These are phyloP conservation scores for Cheilosia pagana DNA, from an alignment of 2,888 invertebrate species.

Conservation along the genomic window DNA sequence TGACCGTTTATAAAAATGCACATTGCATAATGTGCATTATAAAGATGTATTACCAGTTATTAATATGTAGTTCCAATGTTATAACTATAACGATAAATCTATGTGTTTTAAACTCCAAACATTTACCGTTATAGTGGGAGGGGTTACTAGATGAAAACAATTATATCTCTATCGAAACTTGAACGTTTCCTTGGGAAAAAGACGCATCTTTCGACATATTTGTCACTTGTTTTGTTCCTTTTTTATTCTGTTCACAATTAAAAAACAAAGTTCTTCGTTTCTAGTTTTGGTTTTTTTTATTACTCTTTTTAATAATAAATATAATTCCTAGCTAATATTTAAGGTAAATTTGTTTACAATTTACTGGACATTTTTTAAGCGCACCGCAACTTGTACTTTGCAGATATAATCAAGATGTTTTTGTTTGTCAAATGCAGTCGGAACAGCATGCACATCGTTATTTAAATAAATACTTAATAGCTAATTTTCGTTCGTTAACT, in stretches of 20 bases:
- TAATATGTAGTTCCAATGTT: no score
- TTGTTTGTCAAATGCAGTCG: conserved; percentile 37
- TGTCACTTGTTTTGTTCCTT: no score
- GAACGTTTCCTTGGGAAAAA: no score
- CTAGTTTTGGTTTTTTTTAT: conserved; percentile 42
- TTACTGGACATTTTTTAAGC: conserved; percentile 52
- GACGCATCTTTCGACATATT: no score
- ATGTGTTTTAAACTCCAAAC: no score
- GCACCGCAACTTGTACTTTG: conserved; percentile 63
- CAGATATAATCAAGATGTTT: conserved; percentile 50
- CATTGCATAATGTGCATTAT: no score
- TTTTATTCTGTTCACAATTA: neutral
- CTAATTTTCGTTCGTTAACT: conserved; percentile 28
- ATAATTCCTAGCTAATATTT: conserved; percentile 33
- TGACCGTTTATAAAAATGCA: no score
- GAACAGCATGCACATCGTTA: conserved; percentile 43
- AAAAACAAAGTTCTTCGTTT: neutral
- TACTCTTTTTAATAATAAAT: conserved; percentile 58
- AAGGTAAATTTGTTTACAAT: conserved; percentile 37
- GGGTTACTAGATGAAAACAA: no score
- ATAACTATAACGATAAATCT: no score
- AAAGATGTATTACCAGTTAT: no score
- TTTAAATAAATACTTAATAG: conserved; percentile 36
- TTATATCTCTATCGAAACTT: no score
- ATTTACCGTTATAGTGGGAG: no score